Percentiles rank a stretch among this genome's conserved stretches.
Evolutionary conservation across 2,888 invertebrate genomes (phyloP).

Genomic region (Arge pagana): DNA sequence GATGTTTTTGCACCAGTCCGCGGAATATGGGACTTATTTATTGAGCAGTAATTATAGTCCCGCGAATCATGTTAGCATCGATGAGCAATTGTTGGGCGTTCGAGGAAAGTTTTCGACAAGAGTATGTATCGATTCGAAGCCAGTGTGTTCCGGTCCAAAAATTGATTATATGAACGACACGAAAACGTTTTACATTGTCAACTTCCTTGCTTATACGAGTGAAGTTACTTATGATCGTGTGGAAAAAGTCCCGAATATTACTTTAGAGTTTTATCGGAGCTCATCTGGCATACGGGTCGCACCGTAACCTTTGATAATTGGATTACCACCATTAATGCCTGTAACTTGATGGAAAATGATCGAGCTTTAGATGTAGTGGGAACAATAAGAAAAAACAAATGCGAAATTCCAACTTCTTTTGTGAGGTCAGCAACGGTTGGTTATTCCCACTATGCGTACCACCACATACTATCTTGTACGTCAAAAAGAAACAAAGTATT

Average conservation of each 20-base stretch:
- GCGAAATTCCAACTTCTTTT: conserved; percentile 10
- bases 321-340: conserved; percentile 3
- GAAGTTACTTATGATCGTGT: background rate
- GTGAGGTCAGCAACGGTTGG: background rate
- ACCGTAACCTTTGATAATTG: conserved; percentile 13
- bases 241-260: conserved; percentile 16
- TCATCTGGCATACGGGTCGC: conserved; percentile 7
- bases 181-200: conserved; percentile 15
- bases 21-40: background rate
- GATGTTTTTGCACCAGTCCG: too few species aligned
- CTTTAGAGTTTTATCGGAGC: conserved; percentile 14
- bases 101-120: conserved; percentile 15
- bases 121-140: conserved; percentile 16
- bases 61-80: conserved; percentile 7
- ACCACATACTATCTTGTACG: conserved; percentile 12
- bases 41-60: background rate
- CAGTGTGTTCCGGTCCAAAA: conserved; percentile 14
- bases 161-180: conserved; percentile 19
- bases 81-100: conserved; percentile 17
- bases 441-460: conserved; percentile 9
- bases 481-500: conserved; percentile 13
- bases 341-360: conserved; percentile 8
- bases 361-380: conserved; percentile 3
- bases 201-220: conserved; percentile 7
- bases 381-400: conserved; percentile 6